A percentile compares a stretch with the other conserved stretches of the same genome.
These are phyloP conservation scores for Cydia fagiglandana DNA, from an alignment of 1,140 invertebrate genomes.

Conservation along the genomic window DNA sequence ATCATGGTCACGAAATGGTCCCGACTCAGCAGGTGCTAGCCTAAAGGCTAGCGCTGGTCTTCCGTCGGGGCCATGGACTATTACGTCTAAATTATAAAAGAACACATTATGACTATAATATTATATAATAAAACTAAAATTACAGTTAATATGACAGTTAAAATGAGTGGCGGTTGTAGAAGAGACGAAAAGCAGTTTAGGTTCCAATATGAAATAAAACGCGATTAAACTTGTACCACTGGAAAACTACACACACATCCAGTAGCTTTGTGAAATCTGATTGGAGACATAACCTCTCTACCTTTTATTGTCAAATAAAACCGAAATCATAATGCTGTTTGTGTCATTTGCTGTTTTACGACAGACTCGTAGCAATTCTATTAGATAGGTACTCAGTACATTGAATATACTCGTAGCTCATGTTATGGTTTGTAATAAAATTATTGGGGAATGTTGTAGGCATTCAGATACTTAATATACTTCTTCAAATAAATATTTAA, in stretches of 20 bases:
- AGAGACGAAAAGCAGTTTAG: too few relatives aligned
- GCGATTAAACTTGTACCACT: background rate
- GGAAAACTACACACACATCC: background rate
- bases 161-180: too few relatives aligned
- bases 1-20: too few relatives aligned
- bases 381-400: conserved; percentile 5
- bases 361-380: conserved; percentile 19
- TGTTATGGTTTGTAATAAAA: conserved; percentile 24
- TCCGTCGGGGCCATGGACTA: too few relatives aligned
- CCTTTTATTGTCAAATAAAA: conserved; percentile 27
- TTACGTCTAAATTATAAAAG: too few relatives aligned
- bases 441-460: background rate
- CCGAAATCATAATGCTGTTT: conserved; percentile 29
- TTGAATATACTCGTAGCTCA: conserved; percentile 14
- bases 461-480: background rate
- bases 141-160: too few relatives aligned
- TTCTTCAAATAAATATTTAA: too few relatives aligned
- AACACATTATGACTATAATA: too few relatives aligned
- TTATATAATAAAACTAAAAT: too few relatives aligned
- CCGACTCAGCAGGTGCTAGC: too few relatives aligned
- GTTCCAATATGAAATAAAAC: background rate
- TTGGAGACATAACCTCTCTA: background rate
- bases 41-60: too few relatives aligned
- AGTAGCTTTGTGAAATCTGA: background rate
- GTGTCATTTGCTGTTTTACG: conserved; percentile 12